These are phyloP conservation scores for Sebastiscus tertius DNA, from an alignment of 2,797 vertebrate species.

Conservation along the genomic window DNA sequence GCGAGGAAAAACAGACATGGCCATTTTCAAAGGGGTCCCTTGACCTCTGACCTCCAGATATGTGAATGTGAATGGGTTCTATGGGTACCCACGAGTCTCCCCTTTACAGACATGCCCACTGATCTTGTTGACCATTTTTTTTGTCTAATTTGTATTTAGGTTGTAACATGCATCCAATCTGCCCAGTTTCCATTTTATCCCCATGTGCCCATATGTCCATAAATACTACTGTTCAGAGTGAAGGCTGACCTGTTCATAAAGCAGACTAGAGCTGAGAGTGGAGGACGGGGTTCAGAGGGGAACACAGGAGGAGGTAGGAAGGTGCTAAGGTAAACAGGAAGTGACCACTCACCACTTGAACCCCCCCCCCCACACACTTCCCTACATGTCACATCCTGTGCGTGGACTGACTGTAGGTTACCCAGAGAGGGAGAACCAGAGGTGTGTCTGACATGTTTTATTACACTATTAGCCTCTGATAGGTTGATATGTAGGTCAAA, in stretches of 20 bases:
- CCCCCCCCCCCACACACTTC: slow-evolving; percentile 15
- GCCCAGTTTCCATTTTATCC: too few species aligned
- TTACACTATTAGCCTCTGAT: slow-evolving; percentile 13
- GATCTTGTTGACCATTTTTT: too few species aligned
- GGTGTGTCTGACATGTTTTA: slow-evolving; percentile 33
- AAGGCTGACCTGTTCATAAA: not conserved
- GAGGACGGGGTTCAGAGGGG: not conserved
- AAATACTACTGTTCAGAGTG: not conserved
- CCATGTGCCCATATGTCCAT: too few species aligned
- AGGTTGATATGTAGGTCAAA: slow-evolving; percentile 48
- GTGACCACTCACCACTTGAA: slow-evolving; percentile 52
- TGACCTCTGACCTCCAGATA: too few species aligned
- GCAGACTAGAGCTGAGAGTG: not conserved
- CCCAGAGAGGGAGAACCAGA: not conserved
- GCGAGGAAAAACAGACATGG: too few species aligned
- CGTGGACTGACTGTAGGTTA: slow-evolving; percentile 5
- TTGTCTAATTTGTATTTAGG: too few species aligned
- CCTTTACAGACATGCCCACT: not conserved
- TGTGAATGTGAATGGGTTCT: too few species aligned
- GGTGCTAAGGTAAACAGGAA: slow-evolving; percentile 71
- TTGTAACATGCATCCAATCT: not conserved
- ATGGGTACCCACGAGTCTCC: too few species aligned
- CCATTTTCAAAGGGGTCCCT: too few species aligned
- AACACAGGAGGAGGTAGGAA: not conserved
- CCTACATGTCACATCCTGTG: slow-evolving; percentile 57